Evolutionary conservation across 2,888 invertebrate genomes (phyloP).

Genomic region (Temnothorax unifasciatus): DNA sequence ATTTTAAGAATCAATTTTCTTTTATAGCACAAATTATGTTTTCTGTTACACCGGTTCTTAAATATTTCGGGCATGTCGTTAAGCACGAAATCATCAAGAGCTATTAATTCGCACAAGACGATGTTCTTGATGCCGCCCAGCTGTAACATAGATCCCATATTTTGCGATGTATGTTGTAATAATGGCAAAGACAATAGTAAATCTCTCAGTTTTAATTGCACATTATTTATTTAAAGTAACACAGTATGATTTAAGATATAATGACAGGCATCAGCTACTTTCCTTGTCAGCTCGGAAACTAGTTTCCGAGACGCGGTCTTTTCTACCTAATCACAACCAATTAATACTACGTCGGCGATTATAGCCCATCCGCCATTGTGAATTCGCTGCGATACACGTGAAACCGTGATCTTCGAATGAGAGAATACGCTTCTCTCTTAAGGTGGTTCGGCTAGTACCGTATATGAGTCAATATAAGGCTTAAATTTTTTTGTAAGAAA

Average conservation of each 20-base stretch:
- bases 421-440: not conserved
- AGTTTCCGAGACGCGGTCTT: constrained; percentile 20
- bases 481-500: no score
- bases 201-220: not conserved
- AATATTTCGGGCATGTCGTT: not conserved
- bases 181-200: not conserved
- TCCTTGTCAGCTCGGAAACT: constrained; percentile 13
- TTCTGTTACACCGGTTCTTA: not conserved
- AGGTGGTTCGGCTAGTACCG: no score
- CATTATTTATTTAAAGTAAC: constrained; percentile 30
- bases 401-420: constrained; percentile 23
- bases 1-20: not conserved
- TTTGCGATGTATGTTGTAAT: constrained; percentile 2
- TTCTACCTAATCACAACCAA: constrained; percentile 71
- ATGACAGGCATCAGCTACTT: constrained; percentile 38
- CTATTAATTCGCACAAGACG: not conserved
- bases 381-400: constrained; percentile 26
- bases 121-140: not conserved
- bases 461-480: no score
- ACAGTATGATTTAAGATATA: constrained; percentile 27
- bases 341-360: constrained; percentile 66
- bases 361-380: constrained; percentile 40
- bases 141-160: not conserved
- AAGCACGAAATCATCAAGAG: not conserved
- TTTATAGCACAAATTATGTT: not conserved